phyloP scores from a whole-genome alignment of 2,888 invertebrate species.

The Hyles lineata region DNA sequence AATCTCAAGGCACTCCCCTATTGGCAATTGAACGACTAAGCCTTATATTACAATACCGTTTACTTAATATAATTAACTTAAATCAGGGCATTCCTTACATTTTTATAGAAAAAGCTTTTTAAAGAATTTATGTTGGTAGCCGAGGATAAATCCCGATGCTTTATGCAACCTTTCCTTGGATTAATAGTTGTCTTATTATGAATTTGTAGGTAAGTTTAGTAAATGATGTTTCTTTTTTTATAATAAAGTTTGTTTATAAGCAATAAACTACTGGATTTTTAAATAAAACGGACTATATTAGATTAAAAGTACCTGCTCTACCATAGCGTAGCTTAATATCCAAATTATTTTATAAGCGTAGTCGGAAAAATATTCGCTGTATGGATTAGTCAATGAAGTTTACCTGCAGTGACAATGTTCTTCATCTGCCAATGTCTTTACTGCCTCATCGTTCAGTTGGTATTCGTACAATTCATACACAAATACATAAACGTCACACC shows the following conservation, averaged over 20 bases:
- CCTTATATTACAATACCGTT: slow-evolving; percentile 45
- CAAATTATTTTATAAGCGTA: background rate
- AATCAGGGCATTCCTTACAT: slow-evolving; percentile 35
- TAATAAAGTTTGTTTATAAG: too few species aligned
- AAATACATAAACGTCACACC: too few species aligned
- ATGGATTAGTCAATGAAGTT: too few species aligned
- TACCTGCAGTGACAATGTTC: too few species aligned
- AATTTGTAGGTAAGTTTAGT: background rate
- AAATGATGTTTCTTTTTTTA: too few species aligned
- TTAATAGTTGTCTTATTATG: slow-evolving; percentile 1
- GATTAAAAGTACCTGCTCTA: too few species aligned
- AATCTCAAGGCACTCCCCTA: slow-evolving; percentile 46
- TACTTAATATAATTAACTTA: slow-evolving; percentile 43
- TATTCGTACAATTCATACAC: too few species aligned
- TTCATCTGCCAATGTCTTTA: too few species aligned
- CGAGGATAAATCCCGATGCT: background rate
- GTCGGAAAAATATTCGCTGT: too few species aligned
- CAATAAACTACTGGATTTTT: too few species aligned
- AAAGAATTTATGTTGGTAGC: background rate
- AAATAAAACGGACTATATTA: too few species aligned
- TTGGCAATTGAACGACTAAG: slow-evolving; percentile 49
- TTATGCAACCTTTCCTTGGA: background rate
- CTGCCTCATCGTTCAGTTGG: too few species aligned
- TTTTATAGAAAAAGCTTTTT: background rate
- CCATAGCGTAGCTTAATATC: background rate